Base-by-base conservation (phyloP, 2,797 vertebrate genomes). In the Neostethus bicornis region DNA sequence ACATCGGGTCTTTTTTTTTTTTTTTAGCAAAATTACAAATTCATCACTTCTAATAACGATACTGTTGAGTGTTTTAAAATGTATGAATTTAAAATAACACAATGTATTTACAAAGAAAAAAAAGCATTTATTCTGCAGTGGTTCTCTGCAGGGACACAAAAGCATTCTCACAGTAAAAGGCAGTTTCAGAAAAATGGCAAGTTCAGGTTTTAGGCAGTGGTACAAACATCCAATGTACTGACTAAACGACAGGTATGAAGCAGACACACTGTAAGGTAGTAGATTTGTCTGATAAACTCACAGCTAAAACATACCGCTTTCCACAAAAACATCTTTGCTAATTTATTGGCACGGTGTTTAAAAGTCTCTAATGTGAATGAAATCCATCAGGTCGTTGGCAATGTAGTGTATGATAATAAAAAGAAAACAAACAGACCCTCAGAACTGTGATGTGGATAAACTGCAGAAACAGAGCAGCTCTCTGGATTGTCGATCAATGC, bases 41-140 rank as follows among this genome's bases (percentile, higher is more conserved):
- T n/a, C n/a, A n/a, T n/a, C n/a, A n/a, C n/a, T n/a, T n/a, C n/a
- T n/a, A n/a, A n/a, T n/a, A n/a, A n/a, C n/a, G n/a, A n/a, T n/a
- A n/a, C n/a, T n/a, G n/a, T n/a, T n/a, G n/a, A n/a, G n/a, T n/a
- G n/a, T 7, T 19, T 12, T 20, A 32, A 25, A 24, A 25, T 17
- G 24, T 16, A 26, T 3, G 20, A 6, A 35, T 10, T 6, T 26
- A 16, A 37, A 19, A 44, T 3, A 32, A 8, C 20, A 41, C 20
- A 57, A 65, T 63, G 5, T 14, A 41, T 44, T 75, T 81, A 88
- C 70, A 85, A 87, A 87, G 67, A 68, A 73, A 75, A 73, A 67
- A 79, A 84, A 67, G 59, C 70, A 90, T 90, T 92, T 92, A 92
- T 91, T 92, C 73, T 37, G 77, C 82, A 86, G 88, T 51, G 43